Conservation (phyloP, 1,140 invertebrate species). For the Lineus longissimus region DNA sequence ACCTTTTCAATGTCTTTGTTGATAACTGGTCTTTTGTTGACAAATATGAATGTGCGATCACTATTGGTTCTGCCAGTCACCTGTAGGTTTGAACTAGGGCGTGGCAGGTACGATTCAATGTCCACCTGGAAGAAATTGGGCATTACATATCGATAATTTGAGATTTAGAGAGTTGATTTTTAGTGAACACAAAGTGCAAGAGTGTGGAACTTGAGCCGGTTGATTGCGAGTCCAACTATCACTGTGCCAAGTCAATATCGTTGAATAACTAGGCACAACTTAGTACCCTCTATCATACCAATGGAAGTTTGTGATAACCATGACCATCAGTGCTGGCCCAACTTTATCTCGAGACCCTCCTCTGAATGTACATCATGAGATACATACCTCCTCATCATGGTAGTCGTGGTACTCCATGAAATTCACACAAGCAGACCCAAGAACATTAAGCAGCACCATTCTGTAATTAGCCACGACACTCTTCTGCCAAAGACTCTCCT, state of each 20-base stretch:
- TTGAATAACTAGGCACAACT: too few species aligned
- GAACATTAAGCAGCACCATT: slow-evolving; percentile 52
- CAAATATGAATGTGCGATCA: slow-evolving; percentile 50
- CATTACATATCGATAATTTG: not conserved
- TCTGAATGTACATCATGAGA: slow-evolving; percentile 12
- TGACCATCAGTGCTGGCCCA: too few species aligned
- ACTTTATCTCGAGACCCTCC: too few species aligned
- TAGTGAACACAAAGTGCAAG: too few species aligned
- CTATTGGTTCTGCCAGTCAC: slow-evolving; percentile 31
- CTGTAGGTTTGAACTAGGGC: slow-evolving; percentile 45
- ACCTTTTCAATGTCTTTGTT: slow-evolving; percentile 62
- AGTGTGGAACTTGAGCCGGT: too few species aligned
- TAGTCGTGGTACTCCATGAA: slow-evolving; percentile 50
- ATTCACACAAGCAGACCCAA: slow-evolving; percentile 54
- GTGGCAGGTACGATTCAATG: slow-evolving; percentile 57
- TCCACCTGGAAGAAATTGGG: slow-evolving; percentile 46
- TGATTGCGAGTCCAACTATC: too few species aligned
- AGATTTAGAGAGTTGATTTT: too few species aligned
- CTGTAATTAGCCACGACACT: slow-evolving; percentile 45
- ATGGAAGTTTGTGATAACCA: too few species aligned
- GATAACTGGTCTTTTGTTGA: slow-evolving; percentile 62
- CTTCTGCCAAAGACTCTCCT: slow-evolving; percentile 60
- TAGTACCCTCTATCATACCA: too few species aligned
- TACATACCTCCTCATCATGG: slow-evolving; percentile 19
- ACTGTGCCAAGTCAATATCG: too few species aligned